These are phyloP conservation scores for Poeciliopsis occidentalis DNA, from an alignment of 2,113 vertebrate genomes.

Conservation along the genomic window DNA sequence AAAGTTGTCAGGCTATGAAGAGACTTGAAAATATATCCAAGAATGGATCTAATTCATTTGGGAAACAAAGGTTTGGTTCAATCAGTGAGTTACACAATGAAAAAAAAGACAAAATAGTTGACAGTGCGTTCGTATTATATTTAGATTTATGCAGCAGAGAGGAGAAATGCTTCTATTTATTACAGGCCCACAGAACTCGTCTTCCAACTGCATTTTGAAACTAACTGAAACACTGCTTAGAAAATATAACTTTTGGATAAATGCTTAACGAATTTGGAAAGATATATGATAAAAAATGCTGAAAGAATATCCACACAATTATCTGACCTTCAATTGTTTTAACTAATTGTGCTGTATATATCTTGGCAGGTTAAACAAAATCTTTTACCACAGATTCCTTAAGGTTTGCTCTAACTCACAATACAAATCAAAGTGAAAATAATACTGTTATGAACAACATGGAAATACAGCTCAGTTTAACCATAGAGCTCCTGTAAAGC, in stretches of 20 bases:
- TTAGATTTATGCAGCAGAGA: slow-evolving; percentile 8
- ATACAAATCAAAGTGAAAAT: too few relatives aligned
- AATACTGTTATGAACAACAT: too few relatives aligned
- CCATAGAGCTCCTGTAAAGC: too few relatives aligned
- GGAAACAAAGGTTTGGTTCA: slow-evolving; percentile 81
- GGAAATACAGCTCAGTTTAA: too few relatives aligned
- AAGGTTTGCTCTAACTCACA: too few relatives aligned
- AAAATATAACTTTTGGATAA: not conserved
- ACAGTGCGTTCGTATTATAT: slow-evolving; percentile 14
- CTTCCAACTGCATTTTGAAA: not conserved
- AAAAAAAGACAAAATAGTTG: slow-evolving; percentile 25
- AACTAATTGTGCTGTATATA: not conserved
- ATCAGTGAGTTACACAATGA: slow-evolving; percentile 40
- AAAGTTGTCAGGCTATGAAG: slow-evolving; percentile 5
- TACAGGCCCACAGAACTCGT: slow-evolving; percentile 9
- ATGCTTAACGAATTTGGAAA: not conserved
- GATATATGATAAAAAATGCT: not conserved
- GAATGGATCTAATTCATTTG: slow-evolving; percentile 6
- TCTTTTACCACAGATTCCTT: too few relatives aligned
- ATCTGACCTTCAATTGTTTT: not conserved
- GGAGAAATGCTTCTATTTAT: slow-evolving; percentile 44
- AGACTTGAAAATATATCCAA: not conserved
- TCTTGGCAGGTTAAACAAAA: too few relatives aligned
- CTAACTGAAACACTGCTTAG: not conserved
- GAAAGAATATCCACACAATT: not conserved